Conservation (phyloP, 1,140 invertebrate species). For the Aporrectodea caliginosa region DNA sequence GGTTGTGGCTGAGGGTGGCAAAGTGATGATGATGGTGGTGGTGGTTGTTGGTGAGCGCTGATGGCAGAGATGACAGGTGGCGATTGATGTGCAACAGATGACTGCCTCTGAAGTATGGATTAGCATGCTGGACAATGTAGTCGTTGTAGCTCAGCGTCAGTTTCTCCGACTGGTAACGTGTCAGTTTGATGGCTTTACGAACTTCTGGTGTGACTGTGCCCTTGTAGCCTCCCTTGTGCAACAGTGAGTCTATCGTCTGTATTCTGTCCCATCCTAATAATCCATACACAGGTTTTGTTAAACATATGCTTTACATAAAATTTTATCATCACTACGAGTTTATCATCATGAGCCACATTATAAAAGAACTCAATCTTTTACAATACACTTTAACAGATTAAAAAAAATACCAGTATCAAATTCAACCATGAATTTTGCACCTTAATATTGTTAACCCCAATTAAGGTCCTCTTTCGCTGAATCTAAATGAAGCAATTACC, state of each 20-base stretch:
- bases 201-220: conserved; percentile 81
- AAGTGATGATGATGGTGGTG: neutral
- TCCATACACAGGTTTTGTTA: conserved; percentile 30
- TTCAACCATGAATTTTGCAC: no score
- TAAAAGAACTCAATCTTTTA: no score
- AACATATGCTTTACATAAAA: no score
- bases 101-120: neutral
- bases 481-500: no score
- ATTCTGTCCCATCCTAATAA: conserved; percentile 59
- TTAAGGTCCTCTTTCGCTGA: no score
- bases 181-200: conserved; percentile 82
- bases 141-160: conserved; percentile 77
- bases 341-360: no score
- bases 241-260: conserved; percentile 93
- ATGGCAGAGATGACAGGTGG: neutral
- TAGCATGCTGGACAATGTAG: conserved; percentile 55
- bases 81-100: neutral
- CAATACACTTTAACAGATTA: no score
- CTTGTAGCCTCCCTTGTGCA: conserved; percentile 94
- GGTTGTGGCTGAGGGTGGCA: neutral
- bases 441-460: no score
- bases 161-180: conserved; percentile 77
- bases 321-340: no score
- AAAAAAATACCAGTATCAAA: no score
- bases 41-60: neutral